These are phyloP conservation scores for Plagiodera versicolora DNA, from an alignment of 2,888 invertebrate genomes.

Conservation along the genomic window DNA sequence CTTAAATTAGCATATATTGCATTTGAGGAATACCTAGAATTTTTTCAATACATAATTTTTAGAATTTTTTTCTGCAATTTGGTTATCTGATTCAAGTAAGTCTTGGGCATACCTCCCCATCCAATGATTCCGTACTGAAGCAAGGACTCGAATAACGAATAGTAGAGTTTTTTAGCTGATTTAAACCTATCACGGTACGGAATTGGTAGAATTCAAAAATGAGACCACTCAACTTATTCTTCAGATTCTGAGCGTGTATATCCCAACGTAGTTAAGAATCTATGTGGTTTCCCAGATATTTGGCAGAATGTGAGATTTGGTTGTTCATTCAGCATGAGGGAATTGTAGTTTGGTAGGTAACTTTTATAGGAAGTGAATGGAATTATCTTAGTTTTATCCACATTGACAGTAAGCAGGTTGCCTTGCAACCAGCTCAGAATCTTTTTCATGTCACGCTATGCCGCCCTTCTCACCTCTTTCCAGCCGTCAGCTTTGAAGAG, in stretches of 20 bases:
- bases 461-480: no score
- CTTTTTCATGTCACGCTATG: no score
- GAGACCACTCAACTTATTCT: not conserved
- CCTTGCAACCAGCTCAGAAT: no score
- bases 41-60: not conserved
- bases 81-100: not conserved
- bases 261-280: not conserved
- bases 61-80: not conserved
- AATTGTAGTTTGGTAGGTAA: no score
- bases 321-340: no score
- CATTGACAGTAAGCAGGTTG: no score
- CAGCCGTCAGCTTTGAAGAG: no score
- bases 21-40: not conserved
- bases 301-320: not conserved
- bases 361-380: no score
- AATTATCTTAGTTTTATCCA: no score
- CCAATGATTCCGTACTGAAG: not conserved
- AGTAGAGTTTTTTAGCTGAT: not conserved
- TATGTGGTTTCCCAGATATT: not conserved
- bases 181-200: not conserved
- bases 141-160: not conserved
- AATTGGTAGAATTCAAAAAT: not conserved
- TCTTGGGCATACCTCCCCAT: not conserved
- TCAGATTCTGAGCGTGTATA: not conserved
- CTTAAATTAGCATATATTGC: not conserved